These are phyloP conservation scores for Drosophila insularis DNA, from an alignment of 1,140 invertebrate species.

Conservation along the genomic window DNA sequence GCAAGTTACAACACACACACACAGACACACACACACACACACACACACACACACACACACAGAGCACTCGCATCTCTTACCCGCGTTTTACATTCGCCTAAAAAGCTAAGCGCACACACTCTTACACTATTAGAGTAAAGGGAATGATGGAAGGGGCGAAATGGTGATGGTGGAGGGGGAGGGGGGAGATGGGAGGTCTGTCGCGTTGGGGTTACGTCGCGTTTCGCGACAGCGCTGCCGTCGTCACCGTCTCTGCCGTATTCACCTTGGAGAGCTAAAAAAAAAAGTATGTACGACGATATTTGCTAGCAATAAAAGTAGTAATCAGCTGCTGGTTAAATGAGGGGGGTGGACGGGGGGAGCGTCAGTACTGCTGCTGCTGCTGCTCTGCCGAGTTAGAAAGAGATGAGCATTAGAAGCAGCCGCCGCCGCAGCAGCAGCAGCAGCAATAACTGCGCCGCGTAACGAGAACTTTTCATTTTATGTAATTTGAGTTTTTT, in stretches of 20 bases:
- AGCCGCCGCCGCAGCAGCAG: slow-evolving; percentile 36
- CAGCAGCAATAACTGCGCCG: slow-evolving; percentile 70
- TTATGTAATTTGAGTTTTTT: slow-evolving; percentile 76
- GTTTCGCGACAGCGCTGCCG: not conserved
- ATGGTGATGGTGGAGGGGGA: not conserved
- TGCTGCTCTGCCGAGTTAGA: slow-evolving; percentile 70
- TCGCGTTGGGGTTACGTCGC: slow-evolving; percentile 20
- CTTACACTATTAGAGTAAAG: slow-evolving; percentile 6
- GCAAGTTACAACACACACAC: slow-evolving; percentile 66
- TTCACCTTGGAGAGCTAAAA: slow-evolving; percentile 60
- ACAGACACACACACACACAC: not conserved
- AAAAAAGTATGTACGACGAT: slow-evolving; percentile 65
- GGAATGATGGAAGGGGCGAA: not conserved
- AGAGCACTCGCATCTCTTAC: slow-evolving; percentile 18
- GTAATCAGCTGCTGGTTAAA: slow-evolving; percentile 69
- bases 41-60: not conserved
- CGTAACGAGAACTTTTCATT: slow-evolving; percentile 81
- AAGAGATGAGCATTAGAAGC: slow-evolving; percentile 81
- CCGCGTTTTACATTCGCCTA: slow-evolving; percentile 56
- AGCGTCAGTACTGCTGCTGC: slow-evolving; percentile 1
- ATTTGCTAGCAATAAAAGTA: slow-evolving; percentile 82
- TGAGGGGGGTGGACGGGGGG: slow-evolving; percentile 15
- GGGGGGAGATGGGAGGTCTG: not conserved
- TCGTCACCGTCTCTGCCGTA: slow-evolving; percentile 18
- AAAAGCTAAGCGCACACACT: slow-evolving; percentile 71